Base-by-base conservation (phyloP, 1,140 invertebrate species). In the Hetaerina americana region DNA sequence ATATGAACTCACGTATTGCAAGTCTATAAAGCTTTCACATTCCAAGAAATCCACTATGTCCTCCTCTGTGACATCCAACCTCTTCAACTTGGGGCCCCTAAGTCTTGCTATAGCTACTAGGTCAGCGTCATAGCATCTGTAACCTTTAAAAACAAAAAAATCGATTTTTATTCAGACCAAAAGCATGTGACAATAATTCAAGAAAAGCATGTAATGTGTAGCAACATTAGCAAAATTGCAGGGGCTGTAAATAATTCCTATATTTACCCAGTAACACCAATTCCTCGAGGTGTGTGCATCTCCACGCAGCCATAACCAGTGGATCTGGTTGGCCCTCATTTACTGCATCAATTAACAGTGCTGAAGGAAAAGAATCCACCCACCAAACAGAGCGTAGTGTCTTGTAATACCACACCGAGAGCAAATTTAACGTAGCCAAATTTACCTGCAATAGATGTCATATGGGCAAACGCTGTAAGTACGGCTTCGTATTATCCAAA, bases 241-340 rank as follows among this genome's bases (percentile, higher is more conserved):
- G n/a, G n/a, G n/a, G n/a, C n/a, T n/a, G n/a, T 2, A 8, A 10
- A 28, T 26, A 5, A 5, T 8, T 40, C 6, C 28, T 78, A 66
- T 67, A 77, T 75, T 76, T 77, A 86, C 84, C 86, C 74, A 87
- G 83, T 0, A 90, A 78, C 68, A 90, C 86, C 26, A 93, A 80
- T 77, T 90, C 85, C 73, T 84, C 80, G 15, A 93, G 83, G 69
- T 87, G 84, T 66, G 81, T 82, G 78, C 90, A 92, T 69, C 86
- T 84, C 91, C 91, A 93, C 12, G 90, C 87, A 75, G 89, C 80
- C 82, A 92, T 87, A 3, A 93, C 86, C 73, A 92, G 84, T 5
- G 90, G 88, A 80, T 92, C 89, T 66, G 85, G 85, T 68, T 74
- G 81, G 83, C 80, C 79, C 5, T 66, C 27, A 24, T 29, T 66